Percentiles rank a stretch among this genome's conserved stretches.
Evolutionary conservation across 2,888 invertebrate species (phyloP).

Genomic region (Latheticus oryzae): DNA sequence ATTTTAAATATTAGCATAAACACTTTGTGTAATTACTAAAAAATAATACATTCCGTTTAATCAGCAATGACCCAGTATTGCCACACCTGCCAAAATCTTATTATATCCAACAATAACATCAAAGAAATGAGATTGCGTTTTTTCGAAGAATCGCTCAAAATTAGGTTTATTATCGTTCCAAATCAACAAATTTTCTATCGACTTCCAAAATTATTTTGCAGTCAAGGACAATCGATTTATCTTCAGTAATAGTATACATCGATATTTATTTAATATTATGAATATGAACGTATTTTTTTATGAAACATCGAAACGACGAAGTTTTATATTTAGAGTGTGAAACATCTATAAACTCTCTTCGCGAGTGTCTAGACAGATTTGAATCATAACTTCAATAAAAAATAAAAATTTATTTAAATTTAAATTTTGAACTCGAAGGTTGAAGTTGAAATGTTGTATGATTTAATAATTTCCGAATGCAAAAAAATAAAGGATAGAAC

Average conservation of each 20-base stretch:
- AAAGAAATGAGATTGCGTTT: conserved; percentile 12
- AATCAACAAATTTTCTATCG: conserved; percentile 25
- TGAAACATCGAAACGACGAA: conserved; percentile 9
- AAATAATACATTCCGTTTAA: conserved; percentile 5
- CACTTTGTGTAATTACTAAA: no score
- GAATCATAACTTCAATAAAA: conserved; percentile 14
- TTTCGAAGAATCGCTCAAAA: conserved; percentile 12
- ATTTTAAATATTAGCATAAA: no score
- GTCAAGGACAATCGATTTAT: conserved; percentile 29
- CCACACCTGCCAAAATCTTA: conserved; percentile 19
- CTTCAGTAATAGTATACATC: no score
- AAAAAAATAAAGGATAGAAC: no score
- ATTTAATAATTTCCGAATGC: no score
- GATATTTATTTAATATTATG: no score
- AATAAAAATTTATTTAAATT: conserved; percentile 17
- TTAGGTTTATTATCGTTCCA: conserved; percentile 25
- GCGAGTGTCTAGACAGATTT: conserved; percentile 17
- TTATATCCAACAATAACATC: conserved; percentile 16
- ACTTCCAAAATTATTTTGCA: conserved; percentile 16
- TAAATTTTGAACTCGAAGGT: not conserved
- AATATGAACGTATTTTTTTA: conserved; percentile 6
- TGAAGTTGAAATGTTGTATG: no score
- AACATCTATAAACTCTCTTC: no score
- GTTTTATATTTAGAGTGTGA: conserved; percentile 26
- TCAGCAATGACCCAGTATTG: conserved; percentile 23